phyloP scores from a whole-genome alignment of 2,113 vertebrate genomes.

The Ivindomyrus marchei region DNA sequence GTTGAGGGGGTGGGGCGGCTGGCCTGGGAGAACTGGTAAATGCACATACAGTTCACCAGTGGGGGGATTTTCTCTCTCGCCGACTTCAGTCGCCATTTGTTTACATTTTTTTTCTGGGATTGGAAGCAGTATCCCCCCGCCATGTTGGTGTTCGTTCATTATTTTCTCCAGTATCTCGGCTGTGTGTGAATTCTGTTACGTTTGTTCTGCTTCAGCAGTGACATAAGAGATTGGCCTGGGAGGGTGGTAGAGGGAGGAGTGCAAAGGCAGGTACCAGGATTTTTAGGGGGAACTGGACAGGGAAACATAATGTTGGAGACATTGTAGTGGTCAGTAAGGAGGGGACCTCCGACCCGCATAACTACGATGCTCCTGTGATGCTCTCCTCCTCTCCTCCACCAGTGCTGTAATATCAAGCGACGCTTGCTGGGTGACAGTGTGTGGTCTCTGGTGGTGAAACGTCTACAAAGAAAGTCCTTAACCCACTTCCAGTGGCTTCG shows the following conservation, averaged over 20 bases:
- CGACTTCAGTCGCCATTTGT: slow-evolving; percentile 50
- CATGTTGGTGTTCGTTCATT: not conserved
- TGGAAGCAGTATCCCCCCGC: not conserved
- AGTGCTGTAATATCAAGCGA: not conserved
- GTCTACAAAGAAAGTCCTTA: not conserved
- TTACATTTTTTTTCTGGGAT: not conserved
- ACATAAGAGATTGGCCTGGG: not conserved
- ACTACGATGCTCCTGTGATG: not conserved
- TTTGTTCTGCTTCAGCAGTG: not conserved
- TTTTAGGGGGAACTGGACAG: not conserved
- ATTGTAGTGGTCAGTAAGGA: not conserved
- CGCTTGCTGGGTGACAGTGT: not conserved
- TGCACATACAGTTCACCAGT: slow-evolving; percentile 20
- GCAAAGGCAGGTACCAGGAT: not conserved
- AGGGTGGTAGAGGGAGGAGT: not conserved
- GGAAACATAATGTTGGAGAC: not conserved
- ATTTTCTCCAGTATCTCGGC: not conserved
- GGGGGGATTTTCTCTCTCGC: slow-evolving; percentile 43
- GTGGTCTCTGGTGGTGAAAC: not conserved
- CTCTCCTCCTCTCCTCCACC: not conserved
- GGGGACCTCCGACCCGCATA: not conserved
- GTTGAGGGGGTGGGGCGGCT: slow-evolving; percentile 41
- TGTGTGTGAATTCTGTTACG: not conserved
- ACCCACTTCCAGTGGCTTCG: not conserved
- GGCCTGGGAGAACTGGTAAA: not conserved